These are phyloP conservation scores for Gymnoscopelus microlampas DNA, from an alignment of 2,797 vertebrate genomes.

Conservation along the genomic window DNA sequence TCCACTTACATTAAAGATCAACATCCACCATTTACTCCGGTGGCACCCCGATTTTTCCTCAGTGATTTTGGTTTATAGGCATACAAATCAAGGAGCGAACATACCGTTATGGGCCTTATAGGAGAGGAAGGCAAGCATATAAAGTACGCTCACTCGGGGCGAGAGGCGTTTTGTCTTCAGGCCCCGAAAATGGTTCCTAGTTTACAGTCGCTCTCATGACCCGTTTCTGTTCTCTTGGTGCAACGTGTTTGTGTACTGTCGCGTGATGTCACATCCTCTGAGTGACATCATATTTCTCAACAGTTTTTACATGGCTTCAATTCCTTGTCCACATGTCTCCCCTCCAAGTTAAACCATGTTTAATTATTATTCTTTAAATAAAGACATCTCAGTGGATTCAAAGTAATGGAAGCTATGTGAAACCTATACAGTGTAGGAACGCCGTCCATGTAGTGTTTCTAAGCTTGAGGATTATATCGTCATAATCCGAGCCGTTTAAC, in stretches of 20 bases:
- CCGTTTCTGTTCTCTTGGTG: conserved; percentile 25
- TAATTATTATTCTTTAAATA: neutral
- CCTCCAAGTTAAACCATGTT: neutral
- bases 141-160: conserved; percentile 9
- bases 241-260: conserved; percentile 41
- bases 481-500: conserved; percentile 44
- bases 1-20: conserved; percentile 60
- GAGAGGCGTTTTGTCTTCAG: conserved; percentile 8
- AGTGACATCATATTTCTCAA: conserved; percentile 43
- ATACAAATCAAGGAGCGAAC: conserved; percentile 39
- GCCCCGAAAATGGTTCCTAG: neutral
- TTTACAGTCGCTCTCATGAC: conserved; percentile 26
- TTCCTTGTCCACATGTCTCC: neutral
- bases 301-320: conserved; percentile 52
- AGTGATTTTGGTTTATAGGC: conserved; percentile 43
- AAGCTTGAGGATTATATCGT: conserved; percentile 43
- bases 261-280: conserved; percentile 29
- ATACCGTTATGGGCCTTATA: conserved; percentile 17
- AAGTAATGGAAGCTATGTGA: conserved; percentile 48
- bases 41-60: conserved; percentile 33
- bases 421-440: conserved; percentile 7
- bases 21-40: conserved; percentile 40
- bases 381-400: neutral
- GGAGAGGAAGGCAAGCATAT: neutral
- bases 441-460: conserved; percentile 30